Percentiles rank a stretch among this genome's conserved stretches.
phyloP scores from a whole-genome alignment of 2,888 invertebrate genomes.

The Eupithecia vulgata region DNA sequence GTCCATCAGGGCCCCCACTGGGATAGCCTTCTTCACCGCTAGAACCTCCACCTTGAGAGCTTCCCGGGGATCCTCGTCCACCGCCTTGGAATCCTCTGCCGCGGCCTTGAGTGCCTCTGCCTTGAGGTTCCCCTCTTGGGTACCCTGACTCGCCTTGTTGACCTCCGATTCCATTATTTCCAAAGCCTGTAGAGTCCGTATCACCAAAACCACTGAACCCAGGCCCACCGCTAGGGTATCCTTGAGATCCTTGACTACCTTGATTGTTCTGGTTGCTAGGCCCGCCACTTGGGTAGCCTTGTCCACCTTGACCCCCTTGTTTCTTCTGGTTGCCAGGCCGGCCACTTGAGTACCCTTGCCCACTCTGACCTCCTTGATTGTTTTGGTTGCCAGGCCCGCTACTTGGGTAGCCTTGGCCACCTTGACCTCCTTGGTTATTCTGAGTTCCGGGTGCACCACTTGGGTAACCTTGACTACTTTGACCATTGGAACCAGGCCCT shows the following conservation, averaged over 20 bases:
- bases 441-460: constrained; percentile 35
- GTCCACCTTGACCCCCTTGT: constrained; percentile 38
- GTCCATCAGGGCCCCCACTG: constrained; percentile 66
- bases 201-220: constrained; percentile 41
- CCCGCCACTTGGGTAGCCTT: constrained; percentile 37
- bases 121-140: constrained; percentile 53
- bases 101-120: constrained; percentile 45
- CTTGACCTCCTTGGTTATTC: constrained; percentile 36
- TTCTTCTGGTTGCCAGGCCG: constrained; percentile 30
- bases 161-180: constrained; percentile 24
- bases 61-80: constrained; percentile 51
- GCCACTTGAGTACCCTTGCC: constrained; percentile 34
- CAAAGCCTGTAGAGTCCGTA: constrained; percentile 38
- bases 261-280: constrained; percentile 31
- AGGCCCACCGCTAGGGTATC: constrained; percentile 53
- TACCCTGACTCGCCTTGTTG: constrained; percentile 50
- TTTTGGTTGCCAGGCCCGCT: constrained; percentile 34
- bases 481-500: constrained; percentile 25
- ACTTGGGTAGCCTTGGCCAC: constrained; percentile 34
- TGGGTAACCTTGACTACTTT: constrained; percentile 26
- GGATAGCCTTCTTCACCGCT: not conserved
- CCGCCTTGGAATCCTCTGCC: constrained; percentile 45
- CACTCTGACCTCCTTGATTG: constrained; percentile 39
- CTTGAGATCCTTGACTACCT: constrained; percentile 47
- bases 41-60: constrained; percentile 58